phyloP scores from a whole-genome alignment of 2,797 vertebrate species.

The Lepus oiostolus region DNA sequence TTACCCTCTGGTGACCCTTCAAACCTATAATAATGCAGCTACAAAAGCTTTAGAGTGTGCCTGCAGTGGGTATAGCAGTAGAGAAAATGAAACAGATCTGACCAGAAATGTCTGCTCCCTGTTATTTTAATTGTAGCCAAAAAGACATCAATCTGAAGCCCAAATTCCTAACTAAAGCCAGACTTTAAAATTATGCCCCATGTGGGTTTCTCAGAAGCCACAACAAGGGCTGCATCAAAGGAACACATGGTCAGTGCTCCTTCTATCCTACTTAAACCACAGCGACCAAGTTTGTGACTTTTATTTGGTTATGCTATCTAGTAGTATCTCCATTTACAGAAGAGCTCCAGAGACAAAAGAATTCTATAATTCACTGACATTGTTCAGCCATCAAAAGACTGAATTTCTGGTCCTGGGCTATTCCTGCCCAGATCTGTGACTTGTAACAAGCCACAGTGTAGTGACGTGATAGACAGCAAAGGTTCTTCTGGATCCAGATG shows the following conservation, averaged over 20 bases:
- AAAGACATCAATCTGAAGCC: conserved; percentile 5
- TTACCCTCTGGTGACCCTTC: not conserved
- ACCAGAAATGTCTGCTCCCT: not conserved
- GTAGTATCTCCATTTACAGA: not conserved
- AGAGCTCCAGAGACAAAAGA: not conserved
- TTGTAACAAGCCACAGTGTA: not conserved
- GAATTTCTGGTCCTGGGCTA: not conserved
- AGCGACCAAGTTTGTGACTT: not conserved
- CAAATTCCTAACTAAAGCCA: conserved; percentile 31
- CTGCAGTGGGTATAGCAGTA: not conserved
- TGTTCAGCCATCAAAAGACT: not conserved
- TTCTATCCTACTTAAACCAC: not conserved
- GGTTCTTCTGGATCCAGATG: not conserved
- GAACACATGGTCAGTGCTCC: not conserved
- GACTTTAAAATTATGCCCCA: not conserved
- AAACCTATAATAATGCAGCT: not conserved
- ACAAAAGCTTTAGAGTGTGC: conserved; percentile 12
- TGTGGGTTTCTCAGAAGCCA: conserved; percentile 18
- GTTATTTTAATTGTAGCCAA: conserved; percentile 38
- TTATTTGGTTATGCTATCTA: not conserved
- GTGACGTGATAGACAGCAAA: not conserved
- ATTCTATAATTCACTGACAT: not conserved
- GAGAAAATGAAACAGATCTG: not conserved
- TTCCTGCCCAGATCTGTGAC: not conserved
- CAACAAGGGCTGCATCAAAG: not conserved